Evolutionary conservation across 2,888 invertebrate species (phyloP).

Genomic region (Eupithecia vulgata): DNA sequence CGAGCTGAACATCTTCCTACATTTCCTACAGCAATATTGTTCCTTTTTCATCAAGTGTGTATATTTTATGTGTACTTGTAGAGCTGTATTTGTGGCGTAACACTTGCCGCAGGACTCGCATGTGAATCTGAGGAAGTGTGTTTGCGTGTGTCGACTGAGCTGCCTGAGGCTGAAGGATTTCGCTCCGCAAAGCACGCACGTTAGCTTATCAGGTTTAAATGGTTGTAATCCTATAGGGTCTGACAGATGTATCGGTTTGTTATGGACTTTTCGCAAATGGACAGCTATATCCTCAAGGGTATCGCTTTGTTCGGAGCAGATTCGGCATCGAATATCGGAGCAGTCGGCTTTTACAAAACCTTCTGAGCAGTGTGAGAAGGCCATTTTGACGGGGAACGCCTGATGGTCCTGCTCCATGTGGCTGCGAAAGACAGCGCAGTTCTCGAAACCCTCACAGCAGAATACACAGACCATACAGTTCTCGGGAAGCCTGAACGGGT

Average conservation of each 20-base stretch:
- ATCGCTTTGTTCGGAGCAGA: constrained; percentile 59
- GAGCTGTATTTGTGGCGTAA: constrained; percentile 66
- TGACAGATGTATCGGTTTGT: constrained; percentile 57
- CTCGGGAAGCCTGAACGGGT: constrained; percentile 77
- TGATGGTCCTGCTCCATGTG: constrained; percentile 73
- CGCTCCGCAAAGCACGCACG: constrained; percentile 65
- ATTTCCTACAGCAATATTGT: constrained; percentile 67
- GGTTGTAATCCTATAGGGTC: constrained; percentile 68
- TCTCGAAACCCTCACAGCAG: constrained; percentile 70
- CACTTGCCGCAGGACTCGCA: constrained; percentile 77
- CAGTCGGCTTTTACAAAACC: constrained; percentile 74
- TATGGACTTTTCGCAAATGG: constrained; percentile 63
- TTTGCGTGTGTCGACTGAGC: constrained; percentile 70
- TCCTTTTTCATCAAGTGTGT: constrained; percentile 58
- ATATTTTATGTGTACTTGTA: constrained; percentile 66
- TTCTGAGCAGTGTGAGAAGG: constrained; percentile 69
- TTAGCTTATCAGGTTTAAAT: constrained; percentile 65
- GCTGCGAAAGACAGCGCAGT: constrained; percentile 62
- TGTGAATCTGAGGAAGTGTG: constrained; percentile 70
- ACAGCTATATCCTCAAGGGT: constrained; percentile 60
- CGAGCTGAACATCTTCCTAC: constrained; percentile 64
- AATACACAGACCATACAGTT: constrained; percentile 75
- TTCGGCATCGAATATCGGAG: constrained; percentile 67
- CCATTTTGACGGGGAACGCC: constrained; percentile 64
- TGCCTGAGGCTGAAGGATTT: constrained; percentile 66